phyloP scores from a whole-genome alignment of 2,113 vertebrate species.

The Tursiops truncatus region DNA sequence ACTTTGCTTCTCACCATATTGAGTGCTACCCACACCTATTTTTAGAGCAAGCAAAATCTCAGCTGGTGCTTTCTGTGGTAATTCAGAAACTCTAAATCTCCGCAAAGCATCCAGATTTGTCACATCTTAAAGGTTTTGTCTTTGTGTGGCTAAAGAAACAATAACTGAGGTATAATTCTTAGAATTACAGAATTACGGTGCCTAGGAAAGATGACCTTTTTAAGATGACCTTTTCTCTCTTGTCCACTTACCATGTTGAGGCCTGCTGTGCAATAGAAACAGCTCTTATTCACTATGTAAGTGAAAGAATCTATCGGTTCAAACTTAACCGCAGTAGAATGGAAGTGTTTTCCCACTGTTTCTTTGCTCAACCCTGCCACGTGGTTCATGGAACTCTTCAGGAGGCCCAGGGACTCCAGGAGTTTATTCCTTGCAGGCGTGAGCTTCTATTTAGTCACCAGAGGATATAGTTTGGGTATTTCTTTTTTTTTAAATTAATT shows the following conservation, averaged over 20 bases:
- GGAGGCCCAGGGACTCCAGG: rapidly evolving
- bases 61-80: neutral
- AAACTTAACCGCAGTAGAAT: neutral
- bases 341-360: neutral
- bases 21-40: neutral
- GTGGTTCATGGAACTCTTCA: neutral
- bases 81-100: neutral
- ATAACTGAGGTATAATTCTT: conserved; percentile 11
- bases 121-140: conserved; percentile 42
- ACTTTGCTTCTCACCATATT: neutral
- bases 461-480: neutral
- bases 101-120: conserved; percentile 11
- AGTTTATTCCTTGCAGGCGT: conserved; percentile 57
- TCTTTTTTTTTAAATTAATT: neutral
- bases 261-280: neutral
- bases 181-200: neutral
- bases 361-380: neutral
- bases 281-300: neutral
- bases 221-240: neutral
- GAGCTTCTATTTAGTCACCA: neutral
- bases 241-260: neutral
- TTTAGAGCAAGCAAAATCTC: conserved; percentile 7
- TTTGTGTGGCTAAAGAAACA: conserved; percentile 22
- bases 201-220: neutral
- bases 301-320: neutral